Base-by-base conservation (phyloP, 2,888 invertebrate genomes). In the Meganola albula region DNA sequence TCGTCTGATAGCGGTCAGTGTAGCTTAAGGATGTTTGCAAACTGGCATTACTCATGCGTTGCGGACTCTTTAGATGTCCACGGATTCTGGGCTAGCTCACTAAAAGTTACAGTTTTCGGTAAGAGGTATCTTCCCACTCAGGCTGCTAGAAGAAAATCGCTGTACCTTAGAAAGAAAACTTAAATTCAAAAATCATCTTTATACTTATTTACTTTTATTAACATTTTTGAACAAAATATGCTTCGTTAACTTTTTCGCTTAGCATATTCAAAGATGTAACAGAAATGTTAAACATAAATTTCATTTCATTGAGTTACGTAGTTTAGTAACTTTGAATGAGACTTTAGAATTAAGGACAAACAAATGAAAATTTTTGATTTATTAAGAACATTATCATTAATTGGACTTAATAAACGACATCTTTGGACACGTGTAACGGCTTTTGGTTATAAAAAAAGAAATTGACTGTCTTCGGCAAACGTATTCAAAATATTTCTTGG, bases 401-500 rank as follows among this genome's bases (percentile, higher is more conserved):
- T 83, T 83, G 75, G 73, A 47, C 68, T 79, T 76, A 83, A 84
- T 84, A 84, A 80, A 80, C 76, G 77, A 83, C 78, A 80, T 65
- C 68, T 44, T 45, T 50, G 61, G 74, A 83, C 82, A 82, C 77
- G 78, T 82, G 80, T 77, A 72, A 58, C 24, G 46, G 53, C 51
- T 56, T 64, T 66, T 60, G 53, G 53, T 63, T 41, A 61, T 61
- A 65, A 63, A 61, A 63, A 58, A 58, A 41, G 40, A 48, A 56
- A 53, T 49, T 48, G 54, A n/a, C n/a, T 53, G 43, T 24, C 52
- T 54, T 53, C 49, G 48, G 51, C 38, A 48, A n/a, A 56, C 73
- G 74, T 74, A 84, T 84, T 80, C 73, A 76, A 80, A 84, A 82
- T 78, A 83, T 85, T 82, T 78, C 80, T 77, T 74, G 71, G 67